Conservation (phyloP, 2,888 invertebrate species). For the Protophormia terraenovae region DNA sequence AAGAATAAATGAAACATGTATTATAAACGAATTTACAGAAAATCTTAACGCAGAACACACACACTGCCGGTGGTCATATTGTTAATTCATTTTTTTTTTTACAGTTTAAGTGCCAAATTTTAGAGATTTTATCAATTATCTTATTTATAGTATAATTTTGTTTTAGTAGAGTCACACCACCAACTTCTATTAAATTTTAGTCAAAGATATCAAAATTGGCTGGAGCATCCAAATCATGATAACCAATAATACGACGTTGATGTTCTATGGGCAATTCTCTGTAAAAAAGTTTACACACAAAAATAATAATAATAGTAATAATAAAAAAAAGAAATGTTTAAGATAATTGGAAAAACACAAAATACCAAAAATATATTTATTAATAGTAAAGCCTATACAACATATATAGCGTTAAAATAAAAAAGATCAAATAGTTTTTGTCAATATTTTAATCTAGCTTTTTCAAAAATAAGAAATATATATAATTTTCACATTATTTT, state of each 20-base stretch:
- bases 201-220: slow-evolving; percentile 89
- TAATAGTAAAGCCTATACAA: too few species aligned
- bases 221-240: slow-evolving; percentile 95
- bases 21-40: slow-evolving; percentile 52
- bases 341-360: too few species aligned
- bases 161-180: slow-evolving; percentile 10
- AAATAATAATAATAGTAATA: slow-evolving; percentile 68
- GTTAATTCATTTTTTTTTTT: slow-evolving; percentile 39
- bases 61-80: neutral
- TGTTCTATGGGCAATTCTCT: slow-evolving; percentile 86
- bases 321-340: too few species aligned
- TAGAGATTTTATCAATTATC: neutral
- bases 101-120: neutral
- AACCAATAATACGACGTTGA: slow-evolving; percentile 91
- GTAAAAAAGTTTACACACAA: slow-evolving; percentile 82
- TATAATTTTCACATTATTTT: too few species aligned
- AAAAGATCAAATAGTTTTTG: too few species aligned
- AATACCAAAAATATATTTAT: too few species aligned
- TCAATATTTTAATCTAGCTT: too few species aligned
- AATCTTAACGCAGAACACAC: slow-evolving; percentile 3
- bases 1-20: neutral
- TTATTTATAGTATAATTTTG: neutral
- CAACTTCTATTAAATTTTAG: slow-evolving; percentile 70
- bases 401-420: too few species aligned
- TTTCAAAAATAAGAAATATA: too few species aligned